These are phyloP conservation scores for Thereva unica DNA, from an alignment of 2,888 invertebrate genomes.

Conservation along the genomic window DNA sequence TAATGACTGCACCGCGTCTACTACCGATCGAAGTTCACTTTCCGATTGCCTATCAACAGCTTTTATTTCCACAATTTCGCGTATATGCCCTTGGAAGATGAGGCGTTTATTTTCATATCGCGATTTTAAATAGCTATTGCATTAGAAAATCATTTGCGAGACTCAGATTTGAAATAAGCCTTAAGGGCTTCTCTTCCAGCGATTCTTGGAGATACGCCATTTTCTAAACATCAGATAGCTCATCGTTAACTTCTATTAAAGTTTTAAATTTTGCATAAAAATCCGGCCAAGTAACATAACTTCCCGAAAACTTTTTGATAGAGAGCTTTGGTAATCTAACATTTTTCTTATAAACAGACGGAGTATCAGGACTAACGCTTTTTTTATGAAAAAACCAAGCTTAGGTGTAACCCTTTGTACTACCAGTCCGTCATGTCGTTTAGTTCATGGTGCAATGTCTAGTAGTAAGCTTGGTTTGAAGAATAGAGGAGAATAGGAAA, in stretches of 20 bases:
- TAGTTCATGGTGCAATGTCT: no score
- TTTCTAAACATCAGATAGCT: background rate
- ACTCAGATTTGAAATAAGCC: background rate
- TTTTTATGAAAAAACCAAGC: no score
- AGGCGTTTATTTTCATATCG: constrained; percentile 4
- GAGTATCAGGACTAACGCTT: background rate
- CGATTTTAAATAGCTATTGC: background rate
- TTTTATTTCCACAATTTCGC: background rate
- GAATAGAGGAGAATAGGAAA: no score
- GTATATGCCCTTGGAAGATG: background rate
- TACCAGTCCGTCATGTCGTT: no score
- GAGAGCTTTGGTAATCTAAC: background rate
- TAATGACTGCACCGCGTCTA: background rate
- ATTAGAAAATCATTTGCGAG: background rate
- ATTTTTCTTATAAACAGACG: background rate
- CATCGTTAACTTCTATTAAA: background rate
- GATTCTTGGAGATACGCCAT: constrained; percentile 1
- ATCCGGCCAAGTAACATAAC: background rate
- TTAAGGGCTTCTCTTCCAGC: background rate
- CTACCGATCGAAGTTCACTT: background rate
- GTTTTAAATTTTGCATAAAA: background rate
- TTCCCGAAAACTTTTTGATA: background rate
- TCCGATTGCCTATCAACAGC: background rate
- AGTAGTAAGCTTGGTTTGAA: no score
- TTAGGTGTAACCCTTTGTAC: no score